Evolutionary conservation across 30 jellyfish, hydroid and myxozoan genomes (phyloP).

Genomic region (Clytia hemisphaerica): DNA sequence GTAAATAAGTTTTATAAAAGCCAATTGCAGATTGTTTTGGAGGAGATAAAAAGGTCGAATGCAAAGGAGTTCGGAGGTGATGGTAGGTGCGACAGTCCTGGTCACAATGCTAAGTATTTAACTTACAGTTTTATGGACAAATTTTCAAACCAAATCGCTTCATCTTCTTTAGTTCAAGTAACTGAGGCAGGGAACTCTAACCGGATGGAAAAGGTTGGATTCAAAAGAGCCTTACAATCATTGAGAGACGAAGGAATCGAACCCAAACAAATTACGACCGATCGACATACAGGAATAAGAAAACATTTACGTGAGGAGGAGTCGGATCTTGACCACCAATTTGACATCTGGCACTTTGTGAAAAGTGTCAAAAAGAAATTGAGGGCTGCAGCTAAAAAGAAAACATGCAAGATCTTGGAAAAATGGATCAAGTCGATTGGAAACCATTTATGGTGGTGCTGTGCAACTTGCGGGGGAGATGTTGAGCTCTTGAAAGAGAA

Average conservation of each 20-base stretch:
- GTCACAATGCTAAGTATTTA: conserved; percentile 18
- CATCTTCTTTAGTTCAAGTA: conserved; percentile 3
- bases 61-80: conserved; percentile 26
- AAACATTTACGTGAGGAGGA: conserved; percentile 25
- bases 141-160: neutral
- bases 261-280: conserved; percentile 22
- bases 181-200: conserved; percentile 29
- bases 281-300: conserved; percentile 21
- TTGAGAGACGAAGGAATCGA: neutral
- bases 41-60: no score
- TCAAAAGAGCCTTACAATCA: neutral
- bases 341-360: conserved; percentile 33
- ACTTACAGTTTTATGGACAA: conserved; percentile 18
- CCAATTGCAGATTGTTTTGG: no score
- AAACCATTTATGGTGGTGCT: conserved; percentile 39
- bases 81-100: conserved; percentile 26
- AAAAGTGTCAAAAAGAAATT: conserved; percentile 2
- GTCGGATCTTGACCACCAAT: conserved; percentile 6
- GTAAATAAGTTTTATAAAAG: no score
- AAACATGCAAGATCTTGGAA: neutral
- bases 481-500: conserved; percentile 4
- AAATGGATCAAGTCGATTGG: conserved; percentile 34
- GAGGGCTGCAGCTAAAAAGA: conserved; percentile 13
- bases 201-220: conserved; percentile 29
- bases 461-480: conserved; percentile 35